Percentiles rank a stretch among this genome's conserved stretches.
These are phyloP conservation scores for Lithobates sylvaticus DNA, from an alignment of 2,797 vertebrate genomes.

Conservation along the genomic window DNA sequence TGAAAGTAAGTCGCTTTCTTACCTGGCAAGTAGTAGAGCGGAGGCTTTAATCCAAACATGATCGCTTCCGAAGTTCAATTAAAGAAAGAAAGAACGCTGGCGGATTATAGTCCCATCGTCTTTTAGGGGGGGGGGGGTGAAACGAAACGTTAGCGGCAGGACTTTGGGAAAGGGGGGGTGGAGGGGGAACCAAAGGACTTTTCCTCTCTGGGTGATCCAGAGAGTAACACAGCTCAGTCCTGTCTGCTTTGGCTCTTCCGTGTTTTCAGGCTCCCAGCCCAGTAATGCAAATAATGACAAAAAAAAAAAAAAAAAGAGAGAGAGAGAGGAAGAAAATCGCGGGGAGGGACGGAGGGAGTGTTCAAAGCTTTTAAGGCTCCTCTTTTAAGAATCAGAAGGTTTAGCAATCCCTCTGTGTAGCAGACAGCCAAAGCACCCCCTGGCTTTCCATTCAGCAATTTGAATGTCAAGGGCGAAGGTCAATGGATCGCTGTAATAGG, in stretches of 20 bases:
- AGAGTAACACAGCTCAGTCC: constrained; percentile 50
- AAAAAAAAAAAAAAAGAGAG: constrained; percentile 58
- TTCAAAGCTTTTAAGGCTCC: constrained; percentile 59
- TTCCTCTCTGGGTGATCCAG: constrained; percentile 43
- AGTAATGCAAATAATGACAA: constrained; percentile 70
- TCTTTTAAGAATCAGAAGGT: constrained; percentile 69
- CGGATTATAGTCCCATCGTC: constrained; percentile 84
- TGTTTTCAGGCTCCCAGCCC: constrained; percentile 71
- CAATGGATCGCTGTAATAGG: constrained; percentile 70
- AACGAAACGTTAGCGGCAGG: constrained; percentile 26
- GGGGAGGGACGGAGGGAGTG: constrained; percentile 64
- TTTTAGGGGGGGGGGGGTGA: constrained; percentile 59
- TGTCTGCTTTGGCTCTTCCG: constrained; percentile 38
- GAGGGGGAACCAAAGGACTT: no score
- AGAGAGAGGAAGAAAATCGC: constrained; percentile 64
- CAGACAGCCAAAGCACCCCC: constrained; percentile 27
- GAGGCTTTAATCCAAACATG: constrained; percentile 98
- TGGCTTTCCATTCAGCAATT: constrained; percentile 69
- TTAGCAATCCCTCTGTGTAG: constrained; percentile 35
- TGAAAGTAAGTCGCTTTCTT: constrained; percentile 70
- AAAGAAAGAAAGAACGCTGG: background rate
- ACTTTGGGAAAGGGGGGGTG: background rate
- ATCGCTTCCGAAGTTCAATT: constrained; percentile 67
- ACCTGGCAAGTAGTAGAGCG: constrained; percentile 98
- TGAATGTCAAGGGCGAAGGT: constrained; percentile 73